phyloP scores from a whole-genome alignment of 2,888 invertebrate species.

The Drosophila kanekoi region DNA sequence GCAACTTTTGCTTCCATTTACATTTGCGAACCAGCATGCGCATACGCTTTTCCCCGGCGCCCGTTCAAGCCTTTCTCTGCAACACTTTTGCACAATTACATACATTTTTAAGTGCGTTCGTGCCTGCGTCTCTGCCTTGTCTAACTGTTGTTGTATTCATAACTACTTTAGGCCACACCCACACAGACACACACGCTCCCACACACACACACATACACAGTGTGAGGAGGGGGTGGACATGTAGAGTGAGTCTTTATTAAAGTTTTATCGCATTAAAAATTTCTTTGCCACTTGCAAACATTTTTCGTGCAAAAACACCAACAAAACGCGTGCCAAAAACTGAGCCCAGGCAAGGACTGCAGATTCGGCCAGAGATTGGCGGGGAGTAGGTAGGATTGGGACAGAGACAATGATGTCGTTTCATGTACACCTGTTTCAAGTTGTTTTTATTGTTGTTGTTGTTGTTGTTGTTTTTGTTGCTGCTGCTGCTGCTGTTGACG shows the following conservation, averaged over 20 bases:
- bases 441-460: conserved; percentile 69
- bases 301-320: conserved; percentile 67
- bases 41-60: not conserved
- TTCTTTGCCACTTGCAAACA: conserved; percentile 72
- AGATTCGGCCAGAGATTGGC: conserved; percentile 43
- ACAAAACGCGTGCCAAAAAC: conserved; percentile 73
- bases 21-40: conserved; percentile 20
- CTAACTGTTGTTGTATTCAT: conserved; percentile 77
- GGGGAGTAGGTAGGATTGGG: conserved; percentile 19
- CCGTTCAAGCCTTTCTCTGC: conserved; percentile 25
- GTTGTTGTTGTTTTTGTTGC: conserved; percentile 14
- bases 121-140: conserved; percentile 59
- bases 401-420: conserved; percentile 76
- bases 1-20: conserved; percentile 59
- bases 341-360: conserved; percentile 60
- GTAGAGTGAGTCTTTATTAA: conserved; percentile 75
- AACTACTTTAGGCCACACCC: conserved; percentile 74
- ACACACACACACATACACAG: conserved; percentile 3
- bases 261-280: conserved; percentile 81
- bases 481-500: conserved; percentile 49
- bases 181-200: conserved; percentile 5
- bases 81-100: conserved; percentile 81
- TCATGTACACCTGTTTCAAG: conserved; percentile 79
- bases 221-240: not conserved
- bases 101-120: conserved; percentile 81